Conservation (phyloP, 2,888 invertebrate species). For the Dyspetes luteomarginatus region DNA sequence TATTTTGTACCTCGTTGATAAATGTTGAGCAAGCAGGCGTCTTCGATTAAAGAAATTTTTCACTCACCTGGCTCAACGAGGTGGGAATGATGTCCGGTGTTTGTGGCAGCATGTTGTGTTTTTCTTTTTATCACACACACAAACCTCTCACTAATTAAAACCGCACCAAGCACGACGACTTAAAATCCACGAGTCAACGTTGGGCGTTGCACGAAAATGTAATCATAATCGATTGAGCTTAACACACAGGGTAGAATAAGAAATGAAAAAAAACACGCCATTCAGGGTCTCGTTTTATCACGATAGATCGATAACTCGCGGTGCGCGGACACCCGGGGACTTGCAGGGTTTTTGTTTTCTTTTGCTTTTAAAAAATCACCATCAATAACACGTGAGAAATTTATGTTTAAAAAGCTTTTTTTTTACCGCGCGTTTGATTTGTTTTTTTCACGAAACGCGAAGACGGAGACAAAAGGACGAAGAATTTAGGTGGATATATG, state of each 20-base stretch:
- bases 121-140: constrained; percentile 12
- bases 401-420: not conserved
- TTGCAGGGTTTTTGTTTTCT: constrained; percentile 6
- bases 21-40: not conserved
- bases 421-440: not conserved
- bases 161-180: constrained; percentile 18
- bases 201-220: constrained; percentile 59
- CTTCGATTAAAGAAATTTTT: not conserved
- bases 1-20: not conserved
- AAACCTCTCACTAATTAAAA: constrained; percentile 9
- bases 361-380: not conserved
- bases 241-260: constrained; percentile 21
- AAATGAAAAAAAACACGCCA: constrained; percentile 21
- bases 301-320: constrained; percentile 57
- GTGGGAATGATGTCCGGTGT: constrained; percentile 79
- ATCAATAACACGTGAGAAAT: not conserved
- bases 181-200: constrained; percentile 50
- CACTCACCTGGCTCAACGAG: constrained; percentile 74
- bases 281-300: constrained; percentile 17
- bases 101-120: constrained; percentile 75
- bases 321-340: constrained; percentile 21
- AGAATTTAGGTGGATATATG: not conserved
- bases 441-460: not conserved
- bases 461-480: not conserved
- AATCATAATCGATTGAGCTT: constrained; percentile 55